Base-by-base conservation (phyloP, 2,797 vertebrate genomes). In the Tapera naevia region DNA sequence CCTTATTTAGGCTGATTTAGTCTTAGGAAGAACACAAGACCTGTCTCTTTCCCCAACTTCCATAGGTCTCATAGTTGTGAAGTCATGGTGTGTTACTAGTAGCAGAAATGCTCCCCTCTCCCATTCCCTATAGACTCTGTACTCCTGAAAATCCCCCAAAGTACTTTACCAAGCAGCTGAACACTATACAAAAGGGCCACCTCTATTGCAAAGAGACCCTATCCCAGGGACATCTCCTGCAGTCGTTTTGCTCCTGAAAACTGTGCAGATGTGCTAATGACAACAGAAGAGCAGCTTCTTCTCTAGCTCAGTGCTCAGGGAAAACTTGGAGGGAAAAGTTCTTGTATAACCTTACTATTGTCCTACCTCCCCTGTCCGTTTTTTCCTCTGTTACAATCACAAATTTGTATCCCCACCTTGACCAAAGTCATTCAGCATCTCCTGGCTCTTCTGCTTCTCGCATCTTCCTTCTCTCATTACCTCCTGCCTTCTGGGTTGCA, bases 181-280 rank as follows among this genome's bases (percentile, higher is more conserved):
- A n/a, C 30, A 32, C 10, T 27, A 8, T 8, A 21, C 24, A 65
- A n/a, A 66, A 39, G 2, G 9, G 19, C 21, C 60, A 70, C 45
- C 32, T 35, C 51, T 53, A 1, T 43, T 51, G 78, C 45, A 66
- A 64, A 39, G 56, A 61, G 7, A 6, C 3, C 41, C 13, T 11
- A 1, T 2, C 9, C 10, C 0, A 0, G 37, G 12, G 48, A 58
- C 35, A 76, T 9, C 19, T 43, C n/a, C 62, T 69, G 30, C 23
- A 70, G 45, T 18, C 11, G 17, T 83, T 58, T 84, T 76, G 11
- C 37, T 64, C n/a, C 74, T 32, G 54, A 69, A 87, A 62, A 32
- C 33, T 23, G 14, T 43, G 67, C 30, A 67, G 17, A 25, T 37
- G 11, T 13, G 10, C 30, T 69, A 28, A 46, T 13, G n/a, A 22